phyloP scores from a whole-genome alignment of 2,888 invertebrate species.

The Drosophila mimica region DNA sequence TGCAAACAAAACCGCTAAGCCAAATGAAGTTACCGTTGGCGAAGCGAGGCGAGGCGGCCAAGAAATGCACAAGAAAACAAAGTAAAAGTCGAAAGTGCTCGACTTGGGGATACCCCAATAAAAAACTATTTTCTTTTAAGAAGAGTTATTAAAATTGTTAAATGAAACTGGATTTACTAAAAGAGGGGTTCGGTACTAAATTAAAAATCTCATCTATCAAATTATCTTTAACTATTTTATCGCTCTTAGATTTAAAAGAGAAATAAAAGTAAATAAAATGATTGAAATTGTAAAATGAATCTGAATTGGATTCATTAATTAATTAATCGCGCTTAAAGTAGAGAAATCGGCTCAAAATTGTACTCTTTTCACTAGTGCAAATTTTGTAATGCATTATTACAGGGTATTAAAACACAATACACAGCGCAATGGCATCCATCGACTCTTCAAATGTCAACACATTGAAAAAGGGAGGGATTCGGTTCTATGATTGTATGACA shows the following conservation, averaged over 20 bases:
- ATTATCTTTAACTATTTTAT: neutral
- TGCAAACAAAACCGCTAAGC: constrained; percentile 21
- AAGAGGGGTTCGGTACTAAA: neutral
- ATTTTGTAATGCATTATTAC: neutral
- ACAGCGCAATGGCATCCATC: constrained; percentile 5
- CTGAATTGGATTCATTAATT: neutral
- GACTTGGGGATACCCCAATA: neutral
- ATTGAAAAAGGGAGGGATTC: constrained; percentile 11
- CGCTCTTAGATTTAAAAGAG: neutral
- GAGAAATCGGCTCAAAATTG: neutral
- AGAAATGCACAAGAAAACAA: constrained; percentile 22
- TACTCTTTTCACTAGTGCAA: neutral
- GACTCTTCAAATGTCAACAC: constrained; percentile 65
- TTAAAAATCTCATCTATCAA: neutral
- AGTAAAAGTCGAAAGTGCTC: neutral
- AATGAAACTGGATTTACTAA: neutral
- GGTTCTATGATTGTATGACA: constrained; percentile 30
- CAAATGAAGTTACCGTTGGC: constrained; percentile 35
- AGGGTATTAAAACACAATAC: constrained; percentile 7
- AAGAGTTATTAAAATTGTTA: neutral
- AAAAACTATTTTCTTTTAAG: neutral
- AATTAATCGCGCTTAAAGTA: neutral
- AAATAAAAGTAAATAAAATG: neutral
- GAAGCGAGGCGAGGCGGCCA: constrained; percentile 12
- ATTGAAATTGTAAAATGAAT: neutral